These are phyloP conservation scores for Hypomesus transpacificus DNA, from an alignment of 2,113 vertebrate species.

Conservation along the genomic window DNA sequence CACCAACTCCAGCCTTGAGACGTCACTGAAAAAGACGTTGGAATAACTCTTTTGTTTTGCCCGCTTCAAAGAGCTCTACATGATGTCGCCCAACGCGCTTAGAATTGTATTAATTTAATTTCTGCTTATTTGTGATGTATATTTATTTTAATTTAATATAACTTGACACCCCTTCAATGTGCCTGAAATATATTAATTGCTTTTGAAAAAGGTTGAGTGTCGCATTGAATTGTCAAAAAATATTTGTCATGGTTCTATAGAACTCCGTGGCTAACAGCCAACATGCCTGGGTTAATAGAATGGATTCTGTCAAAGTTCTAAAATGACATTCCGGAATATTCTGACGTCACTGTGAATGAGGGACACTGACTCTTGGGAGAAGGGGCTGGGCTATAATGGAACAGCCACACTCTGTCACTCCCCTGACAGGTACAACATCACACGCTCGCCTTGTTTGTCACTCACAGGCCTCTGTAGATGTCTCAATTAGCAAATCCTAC, in stretches of 20 bases:
- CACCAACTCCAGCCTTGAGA: no score
- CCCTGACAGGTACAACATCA: conserved; percentile 54
- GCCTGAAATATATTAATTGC: no score
- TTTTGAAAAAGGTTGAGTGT: no score
- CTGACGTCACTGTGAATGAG: conserved; percentile 29
- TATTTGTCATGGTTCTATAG: not conserved
- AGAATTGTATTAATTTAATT: no score
- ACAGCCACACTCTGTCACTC: conserved; percentile 59
- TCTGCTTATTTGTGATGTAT: no score
- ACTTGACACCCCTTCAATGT: no score
- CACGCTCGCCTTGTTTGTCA: conserved; percentile 62
- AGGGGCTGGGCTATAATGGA: conserved; percentile 54
- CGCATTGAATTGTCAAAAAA: not conserved
- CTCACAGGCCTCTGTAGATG: conserved; percentile 44
- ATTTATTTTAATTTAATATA: no score
- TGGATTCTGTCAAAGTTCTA: not conserved
- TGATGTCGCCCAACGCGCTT: no score
- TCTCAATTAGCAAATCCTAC: conserved; percentile 49
- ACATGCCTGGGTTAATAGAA: not conserved
- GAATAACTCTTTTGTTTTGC: no score
- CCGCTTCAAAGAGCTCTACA: no score
- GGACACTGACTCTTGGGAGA: conserved; percentile 26
- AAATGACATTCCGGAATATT: not conserved
- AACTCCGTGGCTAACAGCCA: not conserved
- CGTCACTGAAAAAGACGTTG: no score